phyloP scores from a whole-genome alignment of 2,888 invertebrate species.

The Amiota mariae region DNA sequence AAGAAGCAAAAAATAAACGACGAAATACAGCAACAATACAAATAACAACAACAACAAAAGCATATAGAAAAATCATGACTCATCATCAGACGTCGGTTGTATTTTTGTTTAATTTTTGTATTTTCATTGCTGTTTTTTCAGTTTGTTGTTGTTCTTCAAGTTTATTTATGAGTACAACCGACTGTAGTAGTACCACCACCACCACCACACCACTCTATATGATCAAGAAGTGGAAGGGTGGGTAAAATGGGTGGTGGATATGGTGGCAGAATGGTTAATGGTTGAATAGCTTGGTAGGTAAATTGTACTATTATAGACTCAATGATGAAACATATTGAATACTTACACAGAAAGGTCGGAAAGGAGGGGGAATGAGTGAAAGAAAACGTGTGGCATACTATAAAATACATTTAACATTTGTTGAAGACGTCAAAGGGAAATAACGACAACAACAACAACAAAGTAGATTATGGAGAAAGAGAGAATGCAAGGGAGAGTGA shows the following conservation, averaged over 20 bases:
- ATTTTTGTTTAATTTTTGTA: slow-evolving; percentile 28
- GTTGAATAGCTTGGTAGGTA: too few relatives aligned
- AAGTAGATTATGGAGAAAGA: not conserved
- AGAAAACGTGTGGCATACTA: not conserved
- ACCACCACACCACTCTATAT: too few relatives aligned
- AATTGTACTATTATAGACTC: too few relatives aligned
- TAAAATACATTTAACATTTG: too few relatives aligned
- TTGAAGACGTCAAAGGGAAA: not conserved
- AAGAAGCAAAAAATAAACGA: slow-evolving; percentile 24
- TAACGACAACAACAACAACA: not conserved
- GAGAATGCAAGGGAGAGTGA: not conserved
- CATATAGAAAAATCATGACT: slow-evolving; percentile 32
- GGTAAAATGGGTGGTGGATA: not conserved
- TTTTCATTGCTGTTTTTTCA: slow-evolving; percentile 17
- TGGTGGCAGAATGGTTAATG: not conserved
- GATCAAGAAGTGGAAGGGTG: not conserved
- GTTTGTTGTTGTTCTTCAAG: slow-evolving; percentile 18
- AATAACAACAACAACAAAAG: slow-evolving; percentile 30
- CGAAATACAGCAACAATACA: slow-evolving; percentile 25
- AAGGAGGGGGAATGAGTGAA: not conserved
- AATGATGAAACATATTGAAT: not conserved
- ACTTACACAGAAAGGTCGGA: not conserved
- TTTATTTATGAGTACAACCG: not conserved
- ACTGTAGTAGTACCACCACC: too few relatives aligned
- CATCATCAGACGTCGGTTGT: slow-evolving; percentile 33